Conservation (phyloP, 1,140 invertebrate genomes). For the Parapsyche elsis region DNA sequence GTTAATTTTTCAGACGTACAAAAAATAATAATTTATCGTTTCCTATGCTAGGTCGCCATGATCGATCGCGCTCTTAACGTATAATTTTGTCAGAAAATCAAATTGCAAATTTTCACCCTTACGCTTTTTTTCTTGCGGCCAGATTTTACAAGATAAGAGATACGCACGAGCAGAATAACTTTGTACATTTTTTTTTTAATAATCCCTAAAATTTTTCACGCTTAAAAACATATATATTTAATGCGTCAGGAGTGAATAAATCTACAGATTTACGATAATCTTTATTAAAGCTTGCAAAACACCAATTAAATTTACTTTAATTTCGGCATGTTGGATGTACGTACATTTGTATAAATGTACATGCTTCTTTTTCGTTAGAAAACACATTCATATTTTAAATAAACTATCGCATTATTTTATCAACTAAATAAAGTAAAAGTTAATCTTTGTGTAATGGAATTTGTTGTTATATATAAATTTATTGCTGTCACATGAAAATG, state of each 20-base stretch:
- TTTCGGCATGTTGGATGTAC: too few relatives aligned
- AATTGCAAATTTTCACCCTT: constrained; percentile 7
- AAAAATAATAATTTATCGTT: constrained; percentile 32
- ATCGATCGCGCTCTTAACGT: constrained; percentile 22
- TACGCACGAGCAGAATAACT: neutral
- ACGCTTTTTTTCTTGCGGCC: neutral
- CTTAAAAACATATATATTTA: neutral
- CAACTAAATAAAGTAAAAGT: too few relatives aligned
- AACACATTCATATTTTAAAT: too few relatives aligned
- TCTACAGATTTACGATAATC: constrained; percentile 14
- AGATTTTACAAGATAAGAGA: neutral
- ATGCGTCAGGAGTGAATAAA: neutral
- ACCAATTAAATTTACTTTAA: neutral
- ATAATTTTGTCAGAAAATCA: constrained; percentile 20
- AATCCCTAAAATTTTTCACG: constrained; percentile 24
- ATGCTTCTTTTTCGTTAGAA: too few relatives aligned
- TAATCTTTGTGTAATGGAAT: too few relatives aligned
- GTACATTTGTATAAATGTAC: too few relatives aligned
- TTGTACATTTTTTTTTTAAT: neutral
- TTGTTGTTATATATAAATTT: too few relatives aligned
- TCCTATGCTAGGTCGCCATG: constrained; percentile 13
- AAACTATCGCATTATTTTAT: too few relatives aligned
- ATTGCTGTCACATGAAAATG: too few relatives aligned
- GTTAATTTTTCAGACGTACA: constrained; percentile 12
- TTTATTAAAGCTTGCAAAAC: neutral